Conservation (phyloP, 1,140 invertebrate genomes). For the Leptopilina boulardi region DNA sequence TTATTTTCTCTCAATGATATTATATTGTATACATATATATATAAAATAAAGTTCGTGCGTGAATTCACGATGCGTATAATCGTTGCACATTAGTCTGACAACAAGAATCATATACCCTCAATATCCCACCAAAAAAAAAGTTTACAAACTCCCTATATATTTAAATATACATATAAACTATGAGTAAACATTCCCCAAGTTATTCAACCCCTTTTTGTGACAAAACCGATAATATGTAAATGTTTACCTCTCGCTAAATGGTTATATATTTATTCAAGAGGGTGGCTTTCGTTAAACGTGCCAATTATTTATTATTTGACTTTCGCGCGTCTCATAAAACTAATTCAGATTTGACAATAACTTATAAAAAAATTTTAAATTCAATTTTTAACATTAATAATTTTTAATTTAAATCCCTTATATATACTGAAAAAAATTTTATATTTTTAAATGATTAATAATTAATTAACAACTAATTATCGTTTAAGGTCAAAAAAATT, state of each 20-base stretch:
- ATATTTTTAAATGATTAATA: no score
- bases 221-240: conserved; percentile 54
- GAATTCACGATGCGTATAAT: conserved; percentile 60
- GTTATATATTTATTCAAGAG: conserved; percentile 48
- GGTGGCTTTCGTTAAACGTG: conserved; percentile 47
- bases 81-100: conserved; percentile 53
- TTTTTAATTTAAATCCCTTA: no score
- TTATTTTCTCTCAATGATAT: background rate
- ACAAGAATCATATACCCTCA: conserved; percentile 7
- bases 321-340: background rate
- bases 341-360: background rate
- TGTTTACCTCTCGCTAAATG: conserved; percentile 58
- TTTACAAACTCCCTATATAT: no score
- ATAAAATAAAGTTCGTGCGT: conserved; percentile 49
- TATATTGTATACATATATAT: no score
- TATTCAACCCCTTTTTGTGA: conserved; percentile 35
- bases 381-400: no score
- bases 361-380: no score
- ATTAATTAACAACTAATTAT: no score
- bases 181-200: conserved; percentile 50
- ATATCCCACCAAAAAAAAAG: background rate
- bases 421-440: no score
- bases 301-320: conserved; percentile 38
- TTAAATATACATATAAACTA: conserved; percentile 23
- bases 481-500: no score